Evolutionary conservation across 2,113 vertebrate species (phyloP).

Genomic region (Thinocorus orbignyianus): DNA sequence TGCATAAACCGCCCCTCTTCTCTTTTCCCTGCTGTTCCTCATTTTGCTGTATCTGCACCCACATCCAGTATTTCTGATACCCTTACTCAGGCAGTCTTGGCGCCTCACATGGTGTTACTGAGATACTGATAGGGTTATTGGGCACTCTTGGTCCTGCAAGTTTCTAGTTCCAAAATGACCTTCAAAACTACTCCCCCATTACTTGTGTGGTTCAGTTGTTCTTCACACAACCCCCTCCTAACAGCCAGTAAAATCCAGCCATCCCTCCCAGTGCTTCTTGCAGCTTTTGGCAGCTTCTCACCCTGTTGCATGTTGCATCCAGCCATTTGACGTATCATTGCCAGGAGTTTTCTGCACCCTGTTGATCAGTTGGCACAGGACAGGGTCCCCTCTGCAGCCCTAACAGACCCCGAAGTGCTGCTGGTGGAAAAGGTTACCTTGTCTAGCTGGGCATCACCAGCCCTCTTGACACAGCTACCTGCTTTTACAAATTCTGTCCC

Average conservation of each 20-base stretch:
- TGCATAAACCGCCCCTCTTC: background rate
- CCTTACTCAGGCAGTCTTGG: background rate
- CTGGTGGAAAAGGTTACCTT: background rate
- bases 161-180: background rate
- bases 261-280: background rate
- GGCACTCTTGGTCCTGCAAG: background rate
- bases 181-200: background rate
- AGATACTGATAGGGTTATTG: rapidly evolving
- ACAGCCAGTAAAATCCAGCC: background rate
- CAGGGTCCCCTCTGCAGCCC: too few species aligned
- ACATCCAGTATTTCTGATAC: background rate
- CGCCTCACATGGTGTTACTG: background rate
- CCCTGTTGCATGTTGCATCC: background rate
- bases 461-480: background rate
- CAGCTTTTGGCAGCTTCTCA: background rate
- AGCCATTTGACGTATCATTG: background rate
- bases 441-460: background rate
- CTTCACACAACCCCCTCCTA: background rate
- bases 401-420: background rate
- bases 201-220: background rate
- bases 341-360: too few species aligned
- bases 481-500: background rate
- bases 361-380: background rate
- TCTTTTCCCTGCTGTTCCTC: background rate
- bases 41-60: background rate